Evolutionary conservation across 2,797 vertebrate genomes (phyloP), one percentile per base, ranked within the genome.

Genomic region (Poliocrania exsul): DNA sequence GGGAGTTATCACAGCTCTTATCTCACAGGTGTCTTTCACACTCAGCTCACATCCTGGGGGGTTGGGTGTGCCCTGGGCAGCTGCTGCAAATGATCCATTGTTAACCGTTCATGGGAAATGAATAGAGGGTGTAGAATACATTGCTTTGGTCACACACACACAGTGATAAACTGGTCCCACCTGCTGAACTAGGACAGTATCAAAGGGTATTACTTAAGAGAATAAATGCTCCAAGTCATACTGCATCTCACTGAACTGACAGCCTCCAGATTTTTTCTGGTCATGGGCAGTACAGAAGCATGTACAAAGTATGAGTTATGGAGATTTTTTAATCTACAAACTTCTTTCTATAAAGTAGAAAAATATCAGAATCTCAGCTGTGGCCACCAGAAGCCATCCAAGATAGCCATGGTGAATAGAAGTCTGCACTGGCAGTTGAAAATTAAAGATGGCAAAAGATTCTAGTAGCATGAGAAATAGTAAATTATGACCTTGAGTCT

Each of bases 381-480:
- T 1, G 33, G 47, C 44, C 19, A 73, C 42, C 47, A 72, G 6
- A 46, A 57, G 12, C 29, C 5, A 40, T 74, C 14, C 25, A 65
- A 85, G 3, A 28, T 3, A 69, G 25, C 47, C 33, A 23, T 5
- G 4, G 6, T 47, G 13, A 13, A 51, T 44, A 53, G 56, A 9
- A 72, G 23, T 86, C 31, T 25, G 3, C 9, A 37, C 37, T 37
- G 81, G 21, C 42, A 92, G 10, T 4, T 58, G 13, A 54, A 81
- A 9, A 49, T 74, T 28, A 60, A 92, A 90, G 37, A 53, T n/a
- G 2, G 51, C 33, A 81, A 23, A 86, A 44, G 12, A 42, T 65
- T 6, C 5, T 24, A 26, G 29, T 6, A 31, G 23, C 5, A 5
- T 15, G 33, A 78, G 2, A 31, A 4, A 26, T 0, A n/a, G 24